phyloP scores from a whole-genome alignment of 2,113 vertebrate genomes.

The Otolemur garnettii region DNA sequence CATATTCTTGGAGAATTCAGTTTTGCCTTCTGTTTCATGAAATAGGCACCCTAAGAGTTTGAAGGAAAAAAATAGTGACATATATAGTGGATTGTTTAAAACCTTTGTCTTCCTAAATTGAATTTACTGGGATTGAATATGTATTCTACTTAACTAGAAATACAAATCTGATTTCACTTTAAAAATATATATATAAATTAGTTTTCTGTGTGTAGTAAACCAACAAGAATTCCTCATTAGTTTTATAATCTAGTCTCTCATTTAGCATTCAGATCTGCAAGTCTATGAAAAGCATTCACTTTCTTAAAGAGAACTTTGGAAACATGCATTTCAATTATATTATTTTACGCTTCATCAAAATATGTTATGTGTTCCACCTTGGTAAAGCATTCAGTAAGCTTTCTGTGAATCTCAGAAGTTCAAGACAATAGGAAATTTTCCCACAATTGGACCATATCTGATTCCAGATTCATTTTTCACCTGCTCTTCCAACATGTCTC shows the following conservation, averaged over 20 bases:
- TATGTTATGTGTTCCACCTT: not conserved
- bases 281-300: not conserved
- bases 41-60: not conserved
- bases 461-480: not conserved
- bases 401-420: not conserved
- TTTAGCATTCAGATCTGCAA: not conserved
- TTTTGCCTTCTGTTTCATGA: not conserved
- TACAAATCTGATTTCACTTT: not conserved
- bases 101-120: not conserved
- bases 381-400: not conserved
- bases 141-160: not conserved
- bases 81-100: not conserved
- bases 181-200: not conserved
- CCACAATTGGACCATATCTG: accelerated
- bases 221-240: not conserved
- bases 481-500: not conserved
- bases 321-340: not conserved
- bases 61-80: not conserved
- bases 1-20: not conserved
- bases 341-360: conserved; percentile 31
- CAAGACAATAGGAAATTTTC: not conserved
- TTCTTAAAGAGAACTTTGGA: not conserved
- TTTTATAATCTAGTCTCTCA: not conserved
- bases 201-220: not conserved
- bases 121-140: not conserved